A percentile compares a stretch with the other conserved stretches of the same genome.
Conservation (phyloP, 2,113 vertebrate genomes). For the Pluvianellus socialis region DNA sequence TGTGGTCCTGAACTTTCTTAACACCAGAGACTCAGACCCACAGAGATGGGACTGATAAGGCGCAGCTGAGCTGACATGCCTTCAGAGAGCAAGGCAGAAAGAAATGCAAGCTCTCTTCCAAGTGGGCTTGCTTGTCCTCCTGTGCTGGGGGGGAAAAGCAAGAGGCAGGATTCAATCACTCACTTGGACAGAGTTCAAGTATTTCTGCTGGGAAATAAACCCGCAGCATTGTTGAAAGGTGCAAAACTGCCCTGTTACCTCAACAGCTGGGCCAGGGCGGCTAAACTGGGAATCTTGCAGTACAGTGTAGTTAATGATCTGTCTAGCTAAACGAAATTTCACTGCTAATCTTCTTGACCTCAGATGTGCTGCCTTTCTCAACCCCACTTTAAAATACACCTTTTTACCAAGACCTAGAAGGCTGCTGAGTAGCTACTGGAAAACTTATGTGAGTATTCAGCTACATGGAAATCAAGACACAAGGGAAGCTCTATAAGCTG, state of each 20-base stretch:
- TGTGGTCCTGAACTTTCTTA: conserved; percentile 45
- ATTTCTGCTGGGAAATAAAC: background rate
- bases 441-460: background rate
- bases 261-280: background rate
- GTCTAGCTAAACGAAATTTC: background rate
- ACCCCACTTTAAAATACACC: background rate
- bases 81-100: background rate
- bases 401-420: background rate
- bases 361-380: background rate
- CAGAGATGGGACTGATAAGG: conserved; percentile 12
- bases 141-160: background rate
- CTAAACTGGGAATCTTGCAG: background rate
- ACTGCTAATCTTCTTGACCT: background rate
- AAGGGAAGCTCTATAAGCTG: background rate
- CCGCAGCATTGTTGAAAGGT: background rate
- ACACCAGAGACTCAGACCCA: background rate
- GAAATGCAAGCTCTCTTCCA: background rate
- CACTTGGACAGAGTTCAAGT: background rate
- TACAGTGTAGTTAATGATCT: background rate
- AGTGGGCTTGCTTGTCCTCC: background rate
- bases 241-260: conserved; percentile 7
- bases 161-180: background rate
- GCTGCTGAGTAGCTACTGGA: background rate
- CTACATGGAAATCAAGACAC: background rate
- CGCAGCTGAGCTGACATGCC: background rate